Conservation (phyloP, 2,888 invertebrate genomes). For the Zootermopsis nevadensis region DNA sequence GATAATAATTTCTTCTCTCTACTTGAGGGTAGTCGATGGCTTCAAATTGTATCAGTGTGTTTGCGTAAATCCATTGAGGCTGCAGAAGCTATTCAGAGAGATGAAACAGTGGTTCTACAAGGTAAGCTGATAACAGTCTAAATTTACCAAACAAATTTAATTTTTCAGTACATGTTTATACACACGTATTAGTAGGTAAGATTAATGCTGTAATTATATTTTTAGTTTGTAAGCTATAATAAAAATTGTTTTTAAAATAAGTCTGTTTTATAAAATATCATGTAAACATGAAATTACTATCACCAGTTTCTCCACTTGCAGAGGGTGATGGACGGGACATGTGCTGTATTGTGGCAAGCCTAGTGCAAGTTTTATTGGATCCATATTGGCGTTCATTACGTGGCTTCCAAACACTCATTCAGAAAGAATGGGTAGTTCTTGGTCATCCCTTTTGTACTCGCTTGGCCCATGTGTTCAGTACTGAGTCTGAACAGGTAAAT, state of each 20-base stretch:
- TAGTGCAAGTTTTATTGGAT: constrained; percentile 89
- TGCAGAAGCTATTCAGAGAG: constrained; percentile 72
- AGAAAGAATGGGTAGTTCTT: constrained; percentile 94
- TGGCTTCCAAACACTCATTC: constrained; percentile 91
- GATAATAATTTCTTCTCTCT: constrained; percentile 84
- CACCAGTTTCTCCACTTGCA: constrained; percentile 55
- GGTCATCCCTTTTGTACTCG: constrained; percentile 86
- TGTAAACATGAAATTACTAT: no score
- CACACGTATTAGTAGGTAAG: no score
- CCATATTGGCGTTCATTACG: constrained; percentile 82
- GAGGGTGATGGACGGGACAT: constrained; percentile 88
- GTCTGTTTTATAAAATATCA: no score
- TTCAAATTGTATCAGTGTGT: constrained; percentile 82
- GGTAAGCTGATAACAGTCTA: constrained; percentile 65
- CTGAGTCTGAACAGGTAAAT: constrained; percentile 55
- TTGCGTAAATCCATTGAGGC: constrained; percentile 80
- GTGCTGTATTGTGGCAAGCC: constrained; percentile 85
- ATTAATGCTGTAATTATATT: no score
- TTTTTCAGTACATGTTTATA: no score
- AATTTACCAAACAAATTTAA: no score
- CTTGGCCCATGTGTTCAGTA: constrained; percentile 57
- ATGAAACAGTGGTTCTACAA: constrained; percentile 85
- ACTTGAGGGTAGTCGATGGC: constrained; percentile 87
- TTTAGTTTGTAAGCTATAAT: no score
- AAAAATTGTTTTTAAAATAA: no score